phyloP scores from a whole-genome alignment of 2,797 vertebrate species.

The Cheirogaleus major region DNA sequence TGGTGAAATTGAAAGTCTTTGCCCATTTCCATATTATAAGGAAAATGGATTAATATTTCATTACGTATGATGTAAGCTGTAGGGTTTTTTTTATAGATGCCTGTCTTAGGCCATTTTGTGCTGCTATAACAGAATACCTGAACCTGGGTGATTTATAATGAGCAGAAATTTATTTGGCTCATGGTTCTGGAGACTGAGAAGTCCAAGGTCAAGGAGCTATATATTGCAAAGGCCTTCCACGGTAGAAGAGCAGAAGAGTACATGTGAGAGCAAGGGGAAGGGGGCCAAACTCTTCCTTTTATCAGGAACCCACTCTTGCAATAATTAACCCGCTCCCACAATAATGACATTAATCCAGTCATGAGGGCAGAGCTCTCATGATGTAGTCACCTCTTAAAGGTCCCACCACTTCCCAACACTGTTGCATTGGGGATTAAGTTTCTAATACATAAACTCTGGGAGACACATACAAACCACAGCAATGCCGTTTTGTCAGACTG shows the following conservation, averaged over 20 bases:
- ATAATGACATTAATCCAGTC: not conserved
- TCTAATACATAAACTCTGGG: not conserved
- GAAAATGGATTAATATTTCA: slow-evolving; percentile 21
- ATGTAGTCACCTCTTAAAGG: not conserved
- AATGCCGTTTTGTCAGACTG: not conserved
- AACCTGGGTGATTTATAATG: not conserved
- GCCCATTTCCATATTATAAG: not conserved
- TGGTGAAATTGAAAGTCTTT: not conserved
- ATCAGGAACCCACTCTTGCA: not conserved
- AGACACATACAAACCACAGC: not conserved
- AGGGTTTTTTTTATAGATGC: not conserved
- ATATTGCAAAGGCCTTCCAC: not conserved
- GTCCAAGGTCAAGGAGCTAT: not conserved
- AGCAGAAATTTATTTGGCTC: not conserved
- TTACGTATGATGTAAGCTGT: not conserved
- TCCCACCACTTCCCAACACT: not conserved
- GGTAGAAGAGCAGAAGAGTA: not conserved
- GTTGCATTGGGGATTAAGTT: not conserved
- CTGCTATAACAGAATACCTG: not conserved
- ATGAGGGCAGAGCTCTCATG: not conserved
- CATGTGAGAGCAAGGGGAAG: not conserved
- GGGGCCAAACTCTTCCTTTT: not conserved
- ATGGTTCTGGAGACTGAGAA: not conserved
- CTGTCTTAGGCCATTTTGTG: not conserved
- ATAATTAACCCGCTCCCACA: not conserved